Percentiles rank a stretch among this genome's conserved stretches.
Conservation (phyloP, 2,113 vertebrate species). For the Oncorhynchus keta region DNA sequence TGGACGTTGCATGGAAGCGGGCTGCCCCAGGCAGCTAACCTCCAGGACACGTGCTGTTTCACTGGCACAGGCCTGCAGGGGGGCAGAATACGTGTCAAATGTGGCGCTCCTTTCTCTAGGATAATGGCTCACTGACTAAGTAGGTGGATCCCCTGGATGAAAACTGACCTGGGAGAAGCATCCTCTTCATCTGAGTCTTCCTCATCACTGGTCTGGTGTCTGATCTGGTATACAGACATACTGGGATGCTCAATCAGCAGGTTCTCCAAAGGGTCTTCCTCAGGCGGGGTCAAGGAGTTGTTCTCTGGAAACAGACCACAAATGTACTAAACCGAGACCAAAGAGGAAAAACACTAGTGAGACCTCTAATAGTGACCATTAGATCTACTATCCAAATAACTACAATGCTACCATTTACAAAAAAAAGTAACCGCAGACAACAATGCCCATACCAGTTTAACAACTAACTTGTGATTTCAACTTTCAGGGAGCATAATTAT, state of each 20-base stretch:
- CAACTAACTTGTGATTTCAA: not conserved
- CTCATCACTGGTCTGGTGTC: conserved; percentile 16
- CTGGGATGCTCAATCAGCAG: conserved; percentile 76
- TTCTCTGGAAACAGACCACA: conserved; percentile 41
- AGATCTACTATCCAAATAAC: not conserved
- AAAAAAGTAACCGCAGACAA: not conserved
- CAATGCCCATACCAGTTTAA: not conserved
- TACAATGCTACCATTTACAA: not conserved
- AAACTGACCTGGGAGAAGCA: conserved; percentile 54
- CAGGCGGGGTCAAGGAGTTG: conserved; percentile 19
- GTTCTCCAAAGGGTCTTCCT: conserved; percentile 66
- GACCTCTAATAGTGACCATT: not conserved
- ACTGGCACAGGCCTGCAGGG: conserved; percentile 60
- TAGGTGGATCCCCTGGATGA: not conserved
- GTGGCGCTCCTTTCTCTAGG: not conserved
- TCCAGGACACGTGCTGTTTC: conserved; percentile 58
- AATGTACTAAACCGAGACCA: not conserved
- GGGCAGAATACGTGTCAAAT: not conserved
- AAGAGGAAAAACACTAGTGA: not conserved
- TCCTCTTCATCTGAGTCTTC: conserved; percentile 61
- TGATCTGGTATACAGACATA: conserved; percentile 75
- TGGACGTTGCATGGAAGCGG: conserved; percentile 42
- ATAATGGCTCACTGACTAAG: not conserved
- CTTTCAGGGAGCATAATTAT: not conserved
- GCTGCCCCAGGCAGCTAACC: conserved; percentile 59